These are phyloP conservation scores for Anguilla megastoma DNA, from an alignment of 2,797 vertebrate genomes.

Conservation along the genomic window DNA sequence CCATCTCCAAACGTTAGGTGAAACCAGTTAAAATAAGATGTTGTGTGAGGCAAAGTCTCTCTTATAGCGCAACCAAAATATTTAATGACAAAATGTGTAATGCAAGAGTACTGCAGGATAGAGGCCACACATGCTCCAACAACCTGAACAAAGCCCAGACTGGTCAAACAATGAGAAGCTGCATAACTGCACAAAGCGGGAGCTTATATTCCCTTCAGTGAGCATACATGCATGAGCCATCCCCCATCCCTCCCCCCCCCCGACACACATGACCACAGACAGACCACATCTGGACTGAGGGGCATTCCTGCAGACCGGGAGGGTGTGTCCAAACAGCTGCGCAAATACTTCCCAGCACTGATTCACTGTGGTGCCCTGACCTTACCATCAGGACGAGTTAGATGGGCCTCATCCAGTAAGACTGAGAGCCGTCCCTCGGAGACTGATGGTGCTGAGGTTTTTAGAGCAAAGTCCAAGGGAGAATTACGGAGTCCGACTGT, in stretches of 20 bases:
- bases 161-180: not conserved
- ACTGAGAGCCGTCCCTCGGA: not conserved
- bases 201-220: not conserved
- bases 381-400: conserved; percentile 13
- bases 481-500: not conserved
- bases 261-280: conserved; percentile 33
- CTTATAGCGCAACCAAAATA: not conserved
- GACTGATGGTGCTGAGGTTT: not conserved
- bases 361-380: conserved; percentile 23
- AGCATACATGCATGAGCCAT: not conserved
- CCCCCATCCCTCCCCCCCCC: not conserved
- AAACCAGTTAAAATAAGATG: not conserved
- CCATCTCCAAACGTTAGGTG: not conserved
- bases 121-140: not conserved
- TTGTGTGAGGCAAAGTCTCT: not conserved
- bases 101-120: not conserved
- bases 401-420: conserved; percentile 11
- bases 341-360: conserved; percentile 29
- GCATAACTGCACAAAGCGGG: not conserved
- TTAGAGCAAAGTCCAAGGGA: conserved; percentile 14
- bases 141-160: not conserved
- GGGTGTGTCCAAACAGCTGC: conserved; percentile 48
- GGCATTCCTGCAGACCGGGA: conserved; percentile 29
- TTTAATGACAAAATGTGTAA: not conserved
- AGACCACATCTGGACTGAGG: conserved; percentile 24